Base-by-base conservation (phyloP, 2,797 vertebrate species). In the Heliangelus exortis region DNA sequence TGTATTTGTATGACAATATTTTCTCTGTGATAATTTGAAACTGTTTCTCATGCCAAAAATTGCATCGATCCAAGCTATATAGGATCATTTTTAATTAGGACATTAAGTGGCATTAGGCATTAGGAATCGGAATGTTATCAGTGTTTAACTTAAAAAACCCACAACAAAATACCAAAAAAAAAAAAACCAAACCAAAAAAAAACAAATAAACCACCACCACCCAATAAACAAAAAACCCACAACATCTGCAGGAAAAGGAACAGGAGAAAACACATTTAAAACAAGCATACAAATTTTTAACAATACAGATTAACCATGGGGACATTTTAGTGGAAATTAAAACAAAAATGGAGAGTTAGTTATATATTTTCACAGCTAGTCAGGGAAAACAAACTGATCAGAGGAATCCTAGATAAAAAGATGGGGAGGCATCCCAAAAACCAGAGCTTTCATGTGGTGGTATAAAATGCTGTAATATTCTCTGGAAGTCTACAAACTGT, bases 251-350 rank as follows among this genome's bases (percentile, higher is more conserved):
- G 12, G 15, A 55, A 76, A 82, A 74, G 0, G 7, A 82, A 4
- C 3, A 1, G 0, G 7, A 51, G 8, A 74, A 87, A 74, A 63
- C 26, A 39, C 0, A 0, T 19, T 51, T 58, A 75, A 47, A 69
- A 4, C 5, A 61, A 53, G 8, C 9, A 71, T 75, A 75, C 0
- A 65, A 81, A 78, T 68, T 43, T 41, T 41, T 5, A 41, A 14
- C 14, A 41, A 14, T 41, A 67, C 34, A 45, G 31, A 33, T 36
- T 41, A 65, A 4, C 50, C 19, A 12, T 17, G 9, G 25, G 21
- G 10, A 0, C 0, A 3, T 53, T 84, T 65, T 36, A 43, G 61
- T 43, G n/a, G 21, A 77, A 85, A 75, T 15, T 58, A 22, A 75
- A 75, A 65, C 7, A 85, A 76, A 93, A 69, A 61, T 25, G 1